Evolutionary conservation across 2,113 vertebrate genomes (phyloP), one percentile per base, ranked within the genome.

Genomic region (Haplotaxodon microlepis): DNA sequence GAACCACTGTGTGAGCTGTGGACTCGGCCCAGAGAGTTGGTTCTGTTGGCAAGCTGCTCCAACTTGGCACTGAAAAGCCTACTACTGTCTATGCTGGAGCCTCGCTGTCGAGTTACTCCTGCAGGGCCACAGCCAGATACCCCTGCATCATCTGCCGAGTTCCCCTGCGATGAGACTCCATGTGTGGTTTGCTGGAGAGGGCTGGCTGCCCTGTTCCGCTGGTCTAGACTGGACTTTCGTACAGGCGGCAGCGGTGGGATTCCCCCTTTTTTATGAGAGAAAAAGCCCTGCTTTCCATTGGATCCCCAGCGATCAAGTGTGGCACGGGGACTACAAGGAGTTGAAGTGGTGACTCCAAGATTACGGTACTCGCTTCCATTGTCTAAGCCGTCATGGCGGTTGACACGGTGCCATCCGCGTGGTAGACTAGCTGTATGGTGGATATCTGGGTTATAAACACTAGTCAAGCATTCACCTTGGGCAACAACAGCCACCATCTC

Each of bases 181-280:
- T 97, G 97, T 90, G 94, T 84, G 51, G 95, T 66, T 0, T 95
- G 96, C 87, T 98, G 97, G 73, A 98, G 98, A 4, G 97, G 98
- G 59, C 98, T 98, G 81, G 88, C 90, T n/a, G 98, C 99, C 93
- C 98, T 96, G 93, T 99, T 99, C 83, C 97, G 97, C 95, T 99
- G 98, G 85, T 99, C 99, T 71, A 99, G 93, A 94, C 99, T 99
- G 45, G 99, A 99, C 92, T 99, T 99, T 9, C 99, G 96, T 38
- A 99, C 95, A 0, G 99, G 99, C 10, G 99, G 99, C 56, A 99
- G 89, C 1, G 99, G 99, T 9, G 99, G 99, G 1, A 96, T 97
- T 80, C 97, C 98, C 8, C 97, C 98, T 94, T 98, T 99, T 86
- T 97, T 98, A 63, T 98, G 97, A 84, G 97, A 95, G 57, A 98